Percentiles rank a stretch among this genome's conserved stretches.
Evolutionary conservation across 2,113 vertebrate species (phyloP).

Genomic region (Hydropotes inermis): DNA sequence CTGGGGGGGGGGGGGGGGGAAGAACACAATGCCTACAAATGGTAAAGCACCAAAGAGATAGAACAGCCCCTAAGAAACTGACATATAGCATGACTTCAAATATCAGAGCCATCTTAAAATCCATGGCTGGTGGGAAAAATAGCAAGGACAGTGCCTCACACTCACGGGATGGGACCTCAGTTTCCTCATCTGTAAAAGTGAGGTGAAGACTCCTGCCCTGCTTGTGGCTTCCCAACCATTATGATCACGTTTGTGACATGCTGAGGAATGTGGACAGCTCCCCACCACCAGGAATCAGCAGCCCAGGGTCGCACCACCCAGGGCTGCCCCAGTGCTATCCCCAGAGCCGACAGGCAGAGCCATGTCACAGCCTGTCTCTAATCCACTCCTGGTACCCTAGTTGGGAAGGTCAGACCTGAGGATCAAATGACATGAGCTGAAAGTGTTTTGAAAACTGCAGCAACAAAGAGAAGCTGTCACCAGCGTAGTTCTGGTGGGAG

Average conservation of each 20-base stretch:
- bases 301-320: neutral
- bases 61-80: neutral
- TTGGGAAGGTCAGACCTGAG: neutral
- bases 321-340: neutral
- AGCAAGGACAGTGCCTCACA: neutral
- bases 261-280: neutral
- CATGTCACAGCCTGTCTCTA: fast-evolving
- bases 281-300: neutral
- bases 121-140: neutral
- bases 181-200: neutral
- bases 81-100: neutral
- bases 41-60: neutral
- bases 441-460: neutral
- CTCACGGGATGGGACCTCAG: neutral
- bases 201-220: neutral
- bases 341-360: neutral
- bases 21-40: neutral
- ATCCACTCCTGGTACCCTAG: neutral
- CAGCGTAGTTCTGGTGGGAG: neutral
- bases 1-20: too few relatives aligned
- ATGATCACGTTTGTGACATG: fast-evolving
- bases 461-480: neutral
- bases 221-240: neutral
- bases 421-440: neutral
- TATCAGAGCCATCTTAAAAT: neutral